Evolutionary conservation across 2,113 vertebrate genomes (phyloP).

Genomic region (Physeter macrocephalus): DNA sequence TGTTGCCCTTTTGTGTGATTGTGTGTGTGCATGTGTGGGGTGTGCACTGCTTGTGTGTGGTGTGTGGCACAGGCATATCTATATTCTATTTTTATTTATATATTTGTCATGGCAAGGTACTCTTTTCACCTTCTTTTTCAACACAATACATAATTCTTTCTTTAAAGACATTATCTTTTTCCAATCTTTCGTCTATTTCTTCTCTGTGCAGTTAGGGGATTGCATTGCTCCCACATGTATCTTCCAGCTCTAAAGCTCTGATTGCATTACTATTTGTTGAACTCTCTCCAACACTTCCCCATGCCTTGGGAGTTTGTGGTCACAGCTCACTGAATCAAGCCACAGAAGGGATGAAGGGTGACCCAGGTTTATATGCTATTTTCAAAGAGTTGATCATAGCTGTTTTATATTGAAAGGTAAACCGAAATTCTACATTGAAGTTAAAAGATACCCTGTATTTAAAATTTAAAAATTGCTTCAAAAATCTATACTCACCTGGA

Average conservation of each 20-base stretch:
- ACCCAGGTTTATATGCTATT: background rate
- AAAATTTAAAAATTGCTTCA: conserved; percentile 28
- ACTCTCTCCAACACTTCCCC: background rate
- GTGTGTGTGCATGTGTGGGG: background rate
- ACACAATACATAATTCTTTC: background rate
- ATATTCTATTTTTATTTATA: background rate
- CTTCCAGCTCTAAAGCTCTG: background rate
- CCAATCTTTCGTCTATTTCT: background rate
- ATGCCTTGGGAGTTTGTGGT: background rate
- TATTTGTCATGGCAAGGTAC: background rate
- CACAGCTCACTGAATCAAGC: conserved; percentile 12
- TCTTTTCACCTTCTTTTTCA: background rate
- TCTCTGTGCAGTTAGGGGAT: background rate
- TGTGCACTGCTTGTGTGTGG: background rate
- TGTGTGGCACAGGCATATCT: background rate
- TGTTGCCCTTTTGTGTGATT: background rate
- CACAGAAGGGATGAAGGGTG: background rate
- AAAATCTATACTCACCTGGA: conserved; percentile 19
- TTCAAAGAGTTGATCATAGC: background rate
- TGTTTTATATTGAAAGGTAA: background rate
- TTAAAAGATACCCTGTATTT: conserved; percentile 46
- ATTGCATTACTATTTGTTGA: background rate
- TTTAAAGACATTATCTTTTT: background rate
- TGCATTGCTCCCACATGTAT: background rate
- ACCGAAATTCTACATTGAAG: conserved; percentile 13